These are phyloP conservation scores for Heteromurus nitidus DNA, from an alignment of 2,888 invertebrate genomes.

Conservation along the genomic window DNA sequence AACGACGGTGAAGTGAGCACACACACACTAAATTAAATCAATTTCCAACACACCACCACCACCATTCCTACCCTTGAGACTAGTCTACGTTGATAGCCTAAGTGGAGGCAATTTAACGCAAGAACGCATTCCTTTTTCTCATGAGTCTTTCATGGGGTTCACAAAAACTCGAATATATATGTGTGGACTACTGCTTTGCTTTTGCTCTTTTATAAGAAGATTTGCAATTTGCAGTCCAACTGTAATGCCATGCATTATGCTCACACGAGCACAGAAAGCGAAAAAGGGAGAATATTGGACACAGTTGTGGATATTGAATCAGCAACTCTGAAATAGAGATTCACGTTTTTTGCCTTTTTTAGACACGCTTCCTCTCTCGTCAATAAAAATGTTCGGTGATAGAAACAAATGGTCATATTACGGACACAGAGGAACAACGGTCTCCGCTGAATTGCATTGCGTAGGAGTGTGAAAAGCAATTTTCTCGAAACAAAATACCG, in stretches of 20 bases:
- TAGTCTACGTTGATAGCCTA: background rate
- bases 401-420: slow-evolving; percentile 7
- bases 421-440: background rate
- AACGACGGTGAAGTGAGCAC: background rate
- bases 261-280: too few species aligned
- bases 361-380: background rate
- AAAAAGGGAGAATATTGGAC: slow-evolving; percentile 25
- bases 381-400: background rate
- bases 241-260: too few species aligned
- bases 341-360: background rate
- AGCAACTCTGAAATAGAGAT: slow-evolving; percentile 4
- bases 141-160: background rate
- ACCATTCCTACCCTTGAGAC: background rate
- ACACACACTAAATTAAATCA: slow-evolving; percentile 1
- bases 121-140: background rate
- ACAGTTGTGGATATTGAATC: slow-evolving; percentile 1
- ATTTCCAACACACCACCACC: slow-evolving; percentile 7
- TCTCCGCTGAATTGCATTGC: background rate
- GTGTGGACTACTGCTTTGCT: too few species aligned
- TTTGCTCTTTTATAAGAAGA: too few species aligned
- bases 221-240: too few species aligned
- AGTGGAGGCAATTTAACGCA: slow-evolving; percentile 10
- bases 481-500: background rate
- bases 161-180: too few species aligned
- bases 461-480: slow-evolving; percentile 12